Conservation (phyloP, 1,140 invertebrate species). For the Bombus soroeensis region DNA sequence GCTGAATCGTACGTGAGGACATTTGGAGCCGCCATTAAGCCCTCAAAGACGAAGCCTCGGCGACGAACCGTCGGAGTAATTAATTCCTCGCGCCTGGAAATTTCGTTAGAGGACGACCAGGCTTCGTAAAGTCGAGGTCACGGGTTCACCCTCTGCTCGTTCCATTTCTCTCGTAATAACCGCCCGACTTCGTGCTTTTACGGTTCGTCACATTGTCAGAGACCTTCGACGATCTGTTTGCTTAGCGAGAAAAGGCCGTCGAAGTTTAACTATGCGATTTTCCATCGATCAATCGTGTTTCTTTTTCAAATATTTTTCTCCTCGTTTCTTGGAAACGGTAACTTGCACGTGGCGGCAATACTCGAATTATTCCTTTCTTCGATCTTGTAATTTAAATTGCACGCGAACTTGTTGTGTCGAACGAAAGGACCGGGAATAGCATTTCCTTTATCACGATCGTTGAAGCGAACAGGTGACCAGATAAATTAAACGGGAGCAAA, state of each 20-base stretch:
- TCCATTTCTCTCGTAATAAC: not conserved
- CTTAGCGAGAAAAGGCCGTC: too few species aligned
- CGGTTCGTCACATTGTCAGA: not conserved
- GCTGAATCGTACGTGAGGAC: slow-evolving; percentile 23
- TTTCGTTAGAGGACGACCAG: slow-evolving; percentile 21
- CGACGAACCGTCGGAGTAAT: slow-evolving; percentile 33
- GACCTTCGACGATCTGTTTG: too few species aligned
- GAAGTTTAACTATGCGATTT: not conserved
- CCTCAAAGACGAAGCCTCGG: slow-evolving; percentile 30
- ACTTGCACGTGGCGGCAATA: too few species aligned
- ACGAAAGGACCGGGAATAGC: not conserved
- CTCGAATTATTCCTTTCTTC: not conserved
- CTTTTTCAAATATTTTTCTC: too few species aligned
- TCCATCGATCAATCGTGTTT: not conserved
- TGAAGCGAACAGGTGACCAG: slow-evolving; percentile 17
- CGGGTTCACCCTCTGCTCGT: not conserved
- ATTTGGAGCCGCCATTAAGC: slow-evolving; percentile 33
- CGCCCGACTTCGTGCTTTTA: not conserved
- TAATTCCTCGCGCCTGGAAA: slow-evolving; percentile 36
- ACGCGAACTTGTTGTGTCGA: not conserved
- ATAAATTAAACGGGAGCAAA: slow-evolving; percentile 25
- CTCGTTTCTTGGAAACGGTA: not conserved
- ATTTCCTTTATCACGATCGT: not conserved
- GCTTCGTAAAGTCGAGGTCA: too few species aligned
- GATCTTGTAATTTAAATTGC: not conserved